Base-by-base conservation (phyloP, 2,888 invertebrate species). In the Campaea margaritaria region DNA sequence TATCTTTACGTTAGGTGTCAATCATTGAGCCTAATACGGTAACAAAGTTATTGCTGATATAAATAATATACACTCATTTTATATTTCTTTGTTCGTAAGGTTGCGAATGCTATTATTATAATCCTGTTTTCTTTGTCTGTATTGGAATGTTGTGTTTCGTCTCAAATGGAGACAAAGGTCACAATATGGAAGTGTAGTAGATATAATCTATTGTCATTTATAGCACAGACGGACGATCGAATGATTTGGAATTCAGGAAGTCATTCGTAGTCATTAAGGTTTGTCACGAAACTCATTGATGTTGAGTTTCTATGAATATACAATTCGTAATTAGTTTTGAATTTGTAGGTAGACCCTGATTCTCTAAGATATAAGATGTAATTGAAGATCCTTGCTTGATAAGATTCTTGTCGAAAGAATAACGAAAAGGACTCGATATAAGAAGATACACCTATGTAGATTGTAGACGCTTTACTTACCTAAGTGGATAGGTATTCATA, bases 201-300 rank as follows among this genome's bases (percentile, higher is more conserved):
- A 3, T 41, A 16, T 44, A 7, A 14, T 45, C 12, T 11, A 31
- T 8, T 10, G n/a, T 36, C 11, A 12, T 36, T 36, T 36, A 9
- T 31, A 31, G 7, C 10, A 9, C 10, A 1, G 31, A 7, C 31
- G 34, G 16, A 46, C 45, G 41, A 42, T 43, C 43, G 42, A 51
- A 27, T 41, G 50, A 54, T 60, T 55, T 50, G 38, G 34, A 42
- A 60, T 55, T 60, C 54, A 60, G 60, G 60, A 60, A 60, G 54
- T 55, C 54, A 41, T 53, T 34, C 13, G 11, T 3, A 44, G 45
- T 47, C 28, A 36, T 50, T 39, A 51, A 46, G 34, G 28, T 55
- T 55, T 51, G 60, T 60, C 60, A 60, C 60, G 55, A 59, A 55
- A 42, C 42, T 55, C 53, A 27, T 47, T 48, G 55, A 51, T 38